These are phyloP conservation scores for Eulithis testata DNA, from an alignment of 2,888 invertebrate genomes.

Conservation along the genomic window DNA sequence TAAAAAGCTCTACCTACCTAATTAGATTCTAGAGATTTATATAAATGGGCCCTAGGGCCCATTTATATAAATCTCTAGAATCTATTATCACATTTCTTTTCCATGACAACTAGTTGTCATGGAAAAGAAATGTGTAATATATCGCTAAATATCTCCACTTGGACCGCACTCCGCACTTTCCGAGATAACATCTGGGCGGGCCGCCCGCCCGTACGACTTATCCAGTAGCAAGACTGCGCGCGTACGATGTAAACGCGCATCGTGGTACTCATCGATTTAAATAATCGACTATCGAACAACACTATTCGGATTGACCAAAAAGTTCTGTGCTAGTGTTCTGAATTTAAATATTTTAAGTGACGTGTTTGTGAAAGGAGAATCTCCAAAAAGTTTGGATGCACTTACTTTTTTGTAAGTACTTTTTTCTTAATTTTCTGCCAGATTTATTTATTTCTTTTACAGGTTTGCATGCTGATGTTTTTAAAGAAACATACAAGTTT, in stretches of 20 bases:
- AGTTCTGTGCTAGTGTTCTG: conserved; percentile 34
- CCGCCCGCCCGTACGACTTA: conserved; percentile 57
- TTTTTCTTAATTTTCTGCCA: conserved; percentile 24
- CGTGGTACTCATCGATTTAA: conserved; percentile 36
- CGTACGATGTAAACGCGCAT: conserved; percentile 59
- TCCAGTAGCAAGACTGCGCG: conserved; percentile 65
- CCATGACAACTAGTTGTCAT: too few species aligned
- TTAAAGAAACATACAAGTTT: too few species aligned
- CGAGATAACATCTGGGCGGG: conserved; percentile 77
- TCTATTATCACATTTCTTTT: too few species aligned
- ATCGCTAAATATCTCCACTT: conserved; percentile 41
- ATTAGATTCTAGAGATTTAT: too few species aligned
- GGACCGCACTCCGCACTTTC: conserved; percentile 39
- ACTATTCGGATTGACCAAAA: conserved; percentile 40
- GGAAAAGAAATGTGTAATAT: background rate
- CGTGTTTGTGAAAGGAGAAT: conserved; percentile 36
- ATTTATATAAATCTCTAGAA: too few species aligned
- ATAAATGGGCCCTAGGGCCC: too few species aligned
- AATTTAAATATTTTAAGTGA: conserved; percentile 42
- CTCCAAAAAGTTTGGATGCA: conserved; percentile 52
- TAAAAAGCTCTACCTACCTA: too few species aligned
- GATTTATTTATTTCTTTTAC: background rate
- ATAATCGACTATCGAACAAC: conserved; percentile 25
- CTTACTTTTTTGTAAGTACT: conserved; percentile 55
- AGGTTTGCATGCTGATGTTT: too few species aligned